phyloP scores from a whole-genome alignment of 2,797 vertebrate species.

The Serranus cabrilla region DNA sequence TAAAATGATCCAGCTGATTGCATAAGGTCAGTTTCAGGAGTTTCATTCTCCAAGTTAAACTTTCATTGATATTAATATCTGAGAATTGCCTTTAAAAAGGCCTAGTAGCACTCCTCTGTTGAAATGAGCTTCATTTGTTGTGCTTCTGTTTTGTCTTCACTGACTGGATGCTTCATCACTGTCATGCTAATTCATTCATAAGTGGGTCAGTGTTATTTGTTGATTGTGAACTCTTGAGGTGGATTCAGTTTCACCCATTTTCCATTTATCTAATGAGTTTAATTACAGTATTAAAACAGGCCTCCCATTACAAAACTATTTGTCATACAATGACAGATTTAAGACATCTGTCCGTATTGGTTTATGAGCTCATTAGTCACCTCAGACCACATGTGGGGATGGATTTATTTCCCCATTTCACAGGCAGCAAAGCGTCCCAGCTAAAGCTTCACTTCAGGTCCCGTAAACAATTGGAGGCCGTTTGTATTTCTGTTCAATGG shows the following conservation, averaged over 20 bases:
- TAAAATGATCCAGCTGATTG: neutral
- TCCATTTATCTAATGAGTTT: neutral
- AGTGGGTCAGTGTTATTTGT: neutral
- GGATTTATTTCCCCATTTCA: conserved; percentile 7
- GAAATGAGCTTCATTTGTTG: neutral
- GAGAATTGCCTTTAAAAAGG: too few species aligned
- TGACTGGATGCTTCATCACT: too few species aligned
- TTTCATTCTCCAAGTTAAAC: neutral
- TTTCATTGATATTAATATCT: neutral
- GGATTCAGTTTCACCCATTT: neutral
- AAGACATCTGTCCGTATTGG: neutral
- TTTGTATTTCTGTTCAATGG: conserved; percentile 19
- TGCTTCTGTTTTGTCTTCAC: neutral
- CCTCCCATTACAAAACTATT: neutral
- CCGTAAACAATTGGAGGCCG: neutral
- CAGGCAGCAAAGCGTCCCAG: neutral
- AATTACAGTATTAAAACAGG: neutral
- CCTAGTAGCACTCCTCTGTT: neutral
- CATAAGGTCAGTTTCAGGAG: neutral
- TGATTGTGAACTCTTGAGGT: neutral
- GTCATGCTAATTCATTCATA: neutral
- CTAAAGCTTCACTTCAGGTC: conserved; percentile 3
- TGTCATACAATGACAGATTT: conserved; percentile 13
- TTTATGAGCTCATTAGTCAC: conserved; percentile 12
- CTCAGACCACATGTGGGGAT: neutral